phyloP scores from a whole-genome alignment of 2,113 vertebrate species.

The Rhabdornis inornatus region DNA sequence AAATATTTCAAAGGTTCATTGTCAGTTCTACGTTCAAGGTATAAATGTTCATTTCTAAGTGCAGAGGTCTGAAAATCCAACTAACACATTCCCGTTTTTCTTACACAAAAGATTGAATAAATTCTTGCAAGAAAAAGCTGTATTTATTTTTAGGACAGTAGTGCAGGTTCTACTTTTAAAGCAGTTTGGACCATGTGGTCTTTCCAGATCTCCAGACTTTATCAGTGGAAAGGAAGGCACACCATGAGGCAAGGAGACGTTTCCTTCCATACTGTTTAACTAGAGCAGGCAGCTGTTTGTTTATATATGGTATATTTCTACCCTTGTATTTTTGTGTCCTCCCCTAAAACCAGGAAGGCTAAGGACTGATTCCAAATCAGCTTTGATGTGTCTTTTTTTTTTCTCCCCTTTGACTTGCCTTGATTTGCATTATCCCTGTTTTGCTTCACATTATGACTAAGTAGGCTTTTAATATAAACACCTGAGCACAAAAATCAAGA shows the following conservation, averaged over 20 bases:
- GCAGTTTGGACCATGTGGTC: neutral
- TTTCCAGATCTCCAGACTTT: neutral
- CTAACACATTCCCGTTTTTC: neutral
- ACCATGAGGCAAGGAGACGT: neutral
- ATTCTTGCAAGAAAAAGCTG: neutral
- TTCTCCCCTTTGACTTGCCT: neutral
- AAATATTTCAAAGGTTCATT: neutral
- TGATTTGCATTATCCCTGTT: neutral
- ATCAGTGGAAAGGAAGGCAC: neutral
- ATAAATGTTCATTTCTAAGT: neutral
- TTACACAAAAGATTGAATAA: neutral
- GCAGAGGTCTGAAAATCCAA: neutral
- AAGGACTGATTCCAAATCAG: neutral
- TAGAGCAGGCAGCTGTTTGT: neutral
- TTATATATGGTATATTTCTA: neutral
- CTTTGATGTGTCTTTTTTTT: neutral
- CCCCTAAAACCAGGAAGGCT: neutral
- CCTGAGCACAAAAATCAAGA: constrained; percentile 19
- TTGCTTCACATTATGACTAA: neutral
- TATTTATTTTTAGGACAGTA: neutral
- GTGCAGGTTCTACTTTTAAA: neutral
- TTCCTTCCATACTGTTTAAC: neutral
- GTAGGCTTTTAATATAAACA: constrained; percentile 10
- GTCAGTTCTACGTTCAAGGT: neutral
- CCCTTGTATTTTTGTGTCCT: neutral